A percentile compares a stretch with the other conserved stretches of the same genome.
phyloP scores from a whole-genome alignment of 2,888 invertebrate species.

The Tethea ocularis region DNA sequence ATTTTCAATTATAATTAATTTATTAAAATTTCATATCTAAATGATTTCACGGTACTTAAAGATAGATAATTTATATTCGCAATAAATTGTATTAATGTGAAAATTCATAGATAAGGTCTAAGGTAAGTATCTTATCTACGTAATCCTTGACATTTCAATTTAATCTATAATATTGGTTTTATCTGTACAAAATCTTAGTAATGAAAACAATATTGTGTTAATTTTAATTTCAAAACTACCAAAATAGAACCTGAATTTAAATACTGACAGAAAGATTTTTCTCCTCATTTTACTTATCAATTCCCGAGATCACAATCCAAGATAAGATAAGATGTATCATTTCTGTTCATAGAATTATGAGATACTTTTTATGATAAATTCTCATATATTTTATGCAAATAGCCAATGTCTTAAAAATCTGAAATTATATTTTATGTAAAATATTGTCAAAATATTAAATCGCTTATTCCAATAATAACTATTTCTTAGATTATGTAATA shows the following conservation, averaged over 20 bases:
- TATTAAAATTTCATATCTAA: too few relatives aligned
- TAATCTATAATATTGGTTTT: not conserved
- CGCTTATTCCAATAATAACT: too few relatives aligned
- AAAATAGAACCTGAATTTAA: not conserved
- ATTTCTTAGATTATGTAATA: too few relatives aligned
- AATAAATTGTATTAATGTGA: not conserved
- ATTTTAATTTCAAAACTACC: too few relatives aligned
- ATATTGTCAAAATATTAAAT: too few relatives aligned
- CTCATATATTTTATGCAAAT: not conserved
- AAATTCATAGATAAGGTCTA: not conserved
- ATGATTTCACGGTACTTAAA: too few relatives aligned
- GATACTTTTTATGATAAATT: too few relatives aligned
- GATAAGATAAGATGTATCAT: too few relatives aligned
- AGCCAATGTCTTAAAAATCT: not conserved
- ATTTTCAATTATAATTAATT: too few relatives aligned
- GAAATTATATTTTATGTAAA: too few relatives aligned
- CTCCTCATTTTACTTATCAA: not conserved
- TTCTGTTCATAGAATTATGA: too few relatives aligned
- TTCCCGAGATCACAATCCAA: not conserved
- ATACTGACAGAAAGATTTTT: not conserved
- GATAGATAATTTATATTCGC: not conserved
- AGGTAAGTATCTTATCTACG: not conserved
- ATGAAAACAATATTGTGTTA: too few relatives aligned
- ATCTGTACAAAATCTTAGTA: not conserved
- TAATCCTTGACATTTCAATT: not conserved